A percentile compares a stretch with the other conserved stretches of the same genome.
phyloP scores from a whole-genome alignment of 2,797 vertebrate genomes.

The Spheniscus humboldti region DNA sequence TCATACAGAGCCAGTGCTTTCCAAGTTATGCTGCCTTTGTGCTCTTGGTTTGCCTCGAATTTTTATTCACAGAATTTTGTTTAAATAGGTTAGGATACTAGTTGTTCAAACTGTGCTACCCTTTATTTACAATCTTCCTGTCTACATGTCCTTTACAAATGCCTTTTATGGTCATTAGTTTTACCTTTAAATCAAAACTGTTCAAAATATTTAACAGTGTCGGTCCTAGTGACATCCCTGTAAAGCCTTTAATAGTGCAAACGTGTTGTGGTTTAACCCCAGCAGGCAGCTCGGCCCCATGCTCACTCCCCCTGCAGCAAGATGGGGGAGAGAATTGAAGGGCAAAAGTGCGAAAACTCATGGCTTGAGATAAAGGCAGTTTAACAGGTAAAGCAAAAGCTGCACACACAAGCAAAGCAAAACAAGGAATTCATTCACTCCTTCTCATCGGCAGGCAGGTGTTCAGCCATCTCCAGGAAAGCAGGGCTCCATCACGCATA shows the following conservation, averaged over 20 bases:
- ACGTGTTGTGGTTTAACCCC: not conserved
- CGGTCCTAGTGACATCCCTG: not conserved
- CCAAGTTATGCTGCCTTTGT: not conserved
- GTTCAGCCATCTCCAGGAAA: not conserved
- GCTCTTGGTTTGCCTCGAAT: not conserved
- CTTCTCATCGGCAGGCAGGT: not conserved
- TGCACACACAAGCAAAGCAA: not conserved
- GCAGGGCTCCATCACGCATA: fast-evolving
- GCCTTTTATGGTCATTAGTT: not conserved
- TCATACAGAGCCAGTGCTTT: not conserved
- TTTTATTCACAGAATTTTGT: not conserved
- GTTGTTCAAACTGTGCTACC: not conserved
- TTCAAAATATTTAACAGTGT: not conserved
- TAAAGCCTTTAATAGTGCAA: not conserved
- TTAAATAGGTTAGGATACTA: not conserved
- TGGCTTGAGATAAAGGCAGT: not conserved
- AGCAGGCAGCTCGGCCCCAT: not conserved
- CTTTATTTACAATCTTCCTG: not conserved
- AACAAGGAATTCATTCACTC: not conserved
- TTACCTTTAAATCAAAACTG: not conserved
- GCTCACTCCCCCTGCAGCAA: not conserved
- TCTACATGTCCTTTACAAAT: not conserved
- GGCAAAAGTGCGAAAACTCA: not conserved
- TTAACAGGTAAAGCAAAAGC: not conserved
- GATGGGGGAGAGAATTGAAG: not conserved